phyloP scores from a whole-genome alignment of 2,797 vertebrate genomes.

The Scarus forsteni region DNA sequence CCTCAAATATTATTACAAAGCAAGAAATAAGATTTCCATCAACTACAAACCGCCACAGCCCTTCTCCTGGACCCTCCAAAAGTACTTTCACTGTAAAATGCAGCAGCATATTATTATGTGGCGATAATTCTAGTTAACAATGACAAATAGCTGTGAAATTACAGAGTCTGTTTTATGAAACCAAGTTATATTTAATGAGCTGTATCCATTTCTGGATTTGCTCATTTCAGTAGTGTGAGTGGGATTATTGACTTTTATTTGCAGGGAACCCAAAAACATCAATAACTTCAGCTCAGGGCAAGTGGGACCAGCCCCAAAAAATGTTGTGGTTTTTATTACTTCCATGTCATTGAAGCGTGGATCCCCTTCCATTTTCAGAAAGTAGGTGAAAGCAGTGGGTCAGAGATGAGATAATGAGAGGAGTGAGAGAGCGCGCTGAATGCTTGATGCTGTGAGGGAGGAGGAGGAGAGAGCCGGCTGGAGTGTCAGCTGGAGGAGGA shows the following conservation, averaged over 20 bases:
- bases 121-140: not conserved
- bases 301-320: conserved; percentile 14
- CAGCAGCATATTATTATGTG: too few species aligned
- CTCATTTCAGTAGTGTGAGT: conserved; percentile 3
- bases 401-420: conserved; percentile 57
- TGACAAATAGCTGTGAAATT: conserved; percentile 47
- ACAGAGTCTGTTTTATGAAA: conserved; percentile 20
- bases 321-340: conserved; percentile 48
- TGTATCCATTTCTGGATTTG: conserved; percentile 15
- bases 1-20: too few species aligned
- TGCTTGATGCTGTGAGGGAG: conserved; percentile 44
- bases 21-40: too few species aligned
- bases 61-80: too few species aligned
- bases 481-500: conserved; percentile 56
- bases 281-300: conserved; percentile 7
- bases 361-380: conserved; percentile 50
- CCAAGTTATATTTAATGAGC: conserved; percentile 51
- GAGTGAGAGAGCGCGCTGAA: conserved; percentile 31
- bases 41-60: too few species aligned
- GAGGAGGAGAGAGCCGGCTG: conserved; percentile 49
- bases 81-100: too few species aligned
- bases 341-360: conserved; percentile 44
- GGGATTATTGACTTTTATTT: conserved; percentile 64
- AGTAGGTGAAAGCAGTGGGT: conserved; percentile 60
- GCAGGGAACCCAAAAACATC: conserved; percentile 26